phyloP scores from a whole-genome alignment of 2,888 invertebrate genomes.

The Buathra laborator region DNA sequence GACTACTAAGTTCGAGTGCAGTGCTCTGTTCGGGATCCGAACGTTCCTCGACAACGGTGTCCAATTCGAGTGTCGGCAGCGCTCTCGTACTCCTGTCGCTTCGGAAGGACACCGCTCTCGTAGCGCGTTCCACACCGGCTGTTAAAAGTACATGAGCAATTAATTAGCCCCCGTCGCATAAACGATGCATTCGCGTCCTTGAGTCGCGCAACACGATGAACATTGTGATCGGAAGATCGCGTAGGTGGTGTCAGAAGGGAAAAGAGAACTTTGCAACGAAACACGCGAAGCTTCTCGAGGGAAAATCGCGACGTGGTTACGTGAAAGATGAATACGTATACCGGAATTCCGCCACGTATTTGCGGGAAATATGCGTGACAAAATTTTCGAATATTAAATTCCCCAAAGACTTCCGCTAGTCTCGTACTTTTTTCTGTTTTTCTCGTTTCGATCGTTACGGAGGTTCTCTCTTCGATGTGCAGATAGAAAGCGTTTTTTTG shows the following conservation, averaged over 20 bases:
- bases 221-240: neutral
- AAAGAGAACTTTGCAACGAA: neutral
- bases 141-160: slow-evolving; percentile 41
- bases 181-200: neutral
- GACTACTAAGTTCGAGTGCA: slow-evolving; percentile 82
- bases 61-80: slow-evolving; percentile 92
- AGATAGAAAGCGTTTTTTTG: neutral
- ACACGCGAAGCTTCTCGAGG: slow-evolving; percentile 18
- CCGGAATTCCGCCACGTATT: neutral
- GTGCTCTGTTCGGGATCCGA: slow-evolving; percentile 91
- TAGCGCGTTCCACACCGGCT: slow-evolving; percentile 85
- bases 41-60: slow-evolving; percentile 93
- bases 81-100: slow-evolving; percentile 90
- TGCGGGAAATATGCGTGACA: neutral
- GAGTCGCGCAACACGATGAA: neutral
- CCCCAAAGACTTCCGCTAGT: neutral
- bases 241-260: neutral
- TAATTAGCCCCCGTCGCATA: slow-evolving; percentile 7
- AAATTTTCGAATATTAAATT: slow-evolving; percentile 7
- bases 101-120: slow-evolving; percentile 88
- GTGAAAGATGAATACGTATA: slow-evolving; percentile 4
- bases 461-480: neutral
- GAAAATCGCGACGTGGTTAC: slow-evolving; percentile 29
- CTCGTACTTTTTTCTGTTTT: slow-evolving; percentile 1
- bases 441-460: slow-evolving; percentile 13